phyloP scores from a whole-genome alignment of 2,888 invertebrate genomes.

The Sepioteuthis lessoniana region DNA sequence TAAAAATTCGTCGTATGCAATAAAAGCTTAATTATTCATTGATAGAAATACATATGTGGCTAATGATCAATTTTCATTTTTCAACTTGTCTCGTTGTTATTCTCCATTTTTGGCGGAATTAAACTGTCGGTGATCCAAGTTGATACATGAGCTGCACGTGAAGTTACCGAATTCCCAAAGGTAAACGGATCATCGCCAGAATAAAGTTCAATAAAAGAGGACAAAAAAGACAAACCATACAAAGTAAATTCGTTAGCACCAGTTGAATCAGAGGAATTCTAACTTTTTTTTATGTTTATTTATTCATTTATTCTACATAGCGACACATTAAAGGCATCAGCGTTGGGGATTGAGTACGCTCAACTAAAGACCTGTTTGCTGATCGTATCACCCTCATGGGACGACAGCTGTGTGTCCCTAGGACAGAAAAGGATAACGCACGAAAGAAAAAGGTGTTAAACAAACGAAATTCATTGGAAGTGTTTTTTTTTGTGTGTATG shows the following conservation, averaged over 20 bases:
- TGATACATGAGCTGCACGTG: neutral
- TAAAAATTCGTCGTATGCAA: no score
- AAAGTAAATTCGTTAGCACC: neutral
- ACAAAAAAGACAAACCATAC: no score
- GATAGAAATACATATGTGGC: no score
- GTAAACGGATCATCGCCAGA: neutral
- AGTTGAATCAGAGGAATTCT: neutral
- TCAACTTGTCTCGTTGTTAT: no score
- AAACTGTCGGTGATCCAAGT: neutral
- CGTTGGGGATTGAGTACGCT: neutral
- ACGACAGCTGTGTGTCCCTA: neutral
- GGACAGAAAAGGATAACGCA: neutral
- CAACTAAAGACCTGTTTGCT: neutral
- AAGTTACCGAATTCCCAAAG: neutral
- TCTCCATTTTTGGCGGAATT: neutral
- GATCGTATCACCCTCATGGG: neutral
- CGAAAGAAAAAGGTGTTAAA: neutral
- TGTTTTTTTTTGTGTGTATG: no score
- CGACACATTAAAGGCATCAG: neutral
- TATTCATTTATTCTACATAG: no score
- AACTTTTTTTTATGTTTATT: neutral
- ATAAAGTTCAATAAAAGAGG: neutral
- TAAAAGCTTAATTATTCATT: no score
- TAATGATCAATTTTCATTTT: no score
- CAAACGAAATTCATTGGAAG: neutral